phyloP scores from a whole-genome alignment of 1,140 invertebrate species.

The Lamellibrachia luymesi region DNA sequence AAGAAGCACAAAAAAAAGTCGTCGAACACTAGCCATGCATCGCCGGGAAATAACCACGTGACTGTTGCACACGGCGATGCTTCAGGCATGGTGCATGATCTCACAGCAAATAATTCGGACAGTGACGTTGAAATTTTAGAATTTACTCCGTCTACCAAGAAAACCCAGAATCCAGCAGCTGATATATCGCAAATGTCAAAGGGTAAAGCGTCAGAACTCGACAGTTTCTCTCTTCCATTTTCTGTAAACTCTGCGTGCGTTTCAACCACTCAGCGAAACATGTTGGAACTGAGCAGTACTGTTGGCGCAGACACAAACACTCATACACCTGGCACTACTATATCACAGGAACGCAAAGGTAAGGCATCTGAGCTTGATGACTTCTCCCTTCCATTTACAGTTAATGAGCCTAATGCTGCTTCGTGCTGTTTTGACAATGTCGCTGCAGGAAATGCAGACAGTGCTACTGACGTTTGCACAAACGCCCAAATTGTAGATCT shows the following conservation, averaged over 20 bases:
- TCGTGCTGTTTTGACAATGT: neutral
- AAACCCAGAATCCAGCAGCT: neutral
- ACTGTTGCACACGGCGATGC: neutral
- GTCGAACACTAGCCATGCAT: neutral
- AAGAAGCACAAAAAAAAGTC: slow-evolving; percentile 7
- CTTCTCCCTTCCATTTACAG: neutral
- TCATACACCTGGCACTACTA: neutral
- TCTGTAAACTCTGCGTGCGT: neutral
- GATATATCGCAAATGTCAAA: neutral
- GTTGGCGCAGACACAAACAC: neutral
- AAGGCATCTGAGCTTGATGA: neutral
- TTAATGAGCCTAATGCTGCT: neutral
- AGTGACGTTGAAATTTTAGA: neutral
- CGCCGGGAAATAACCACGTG: neutral
- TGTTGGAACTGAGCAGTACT: neutral
- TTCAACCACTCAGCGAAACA: neutral
- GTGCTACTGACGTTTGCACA: neutral
- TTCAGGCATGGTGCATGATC: neutral
- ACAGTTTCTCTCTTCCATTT: neutral
- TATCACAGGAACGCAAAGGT: neutral
- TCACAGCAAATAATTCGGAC: neutral
- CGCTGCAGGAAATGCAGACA: neutral
- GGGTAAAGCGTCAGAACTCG: neutral
- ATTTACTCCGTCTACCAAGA: neutral
- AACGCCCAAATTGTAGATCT: neutral